Conservation (phyloP, 2,888 invertebrate genomes). For the Ctena decussata region DNA sequence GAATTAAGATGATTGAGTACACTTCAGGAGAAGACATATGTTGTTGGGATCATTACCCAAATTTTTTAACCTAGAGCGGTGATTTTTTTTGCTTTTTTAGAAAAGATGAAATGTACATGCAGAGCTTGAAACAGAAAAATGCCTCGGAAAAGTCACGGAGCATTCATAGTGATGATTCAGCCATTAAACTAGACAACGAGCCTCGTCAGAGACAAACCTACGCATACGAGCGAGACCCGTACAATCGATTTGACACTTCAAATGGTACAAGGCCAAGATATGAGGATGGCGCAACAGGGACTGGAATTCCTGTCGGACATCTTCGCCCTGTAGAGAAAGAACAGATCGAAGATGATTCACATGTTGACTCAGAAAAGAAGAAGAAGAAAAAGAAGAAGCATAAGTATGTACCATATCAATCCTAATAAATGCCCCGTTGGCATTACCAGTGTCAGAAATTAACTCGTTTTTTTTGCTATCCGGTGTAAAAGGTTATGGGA, state of each 20-base stretch:
- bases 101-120: slow-evolving; percentile 50
- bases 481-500: too few species aligned
- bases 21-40: too few species aligned
- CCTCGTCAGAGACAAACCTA: slow-evolving; percentile 37
- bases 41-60: too few species aligned
- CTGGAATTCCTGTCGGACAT: background rate
- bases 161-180: slow-evolving; percentile 41
- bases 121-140: slow-evolving; percentile 23
- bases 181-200: slow-evolving; percentile 37
- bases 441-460: too few species aligned
- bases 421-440: too few species aligned
- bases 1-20: too few species aligned
- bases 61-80: too few species aligned
- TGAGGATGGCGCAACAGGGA: background rate
- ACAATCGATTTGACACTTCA: background rate
- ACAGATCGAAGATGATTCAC: background rate
- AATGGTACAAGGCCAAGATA: background rate
- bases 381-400: slow-evolving; percentile 4
- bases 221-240: slow-evolving; percentile 5
- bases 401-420: too few species aligned
- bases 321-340: background rate
- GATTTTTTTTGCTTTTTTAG: slow-evolving; percentile 24
- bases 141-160: slow-evolving; percentile 17
- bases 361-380: background rate
- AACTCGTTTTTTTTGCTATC: too few species aligned